Evolutionary conservation across 2,797 vertebrate species (phyloP).

Genomic region (Phoxinus dragarum): DNA sequence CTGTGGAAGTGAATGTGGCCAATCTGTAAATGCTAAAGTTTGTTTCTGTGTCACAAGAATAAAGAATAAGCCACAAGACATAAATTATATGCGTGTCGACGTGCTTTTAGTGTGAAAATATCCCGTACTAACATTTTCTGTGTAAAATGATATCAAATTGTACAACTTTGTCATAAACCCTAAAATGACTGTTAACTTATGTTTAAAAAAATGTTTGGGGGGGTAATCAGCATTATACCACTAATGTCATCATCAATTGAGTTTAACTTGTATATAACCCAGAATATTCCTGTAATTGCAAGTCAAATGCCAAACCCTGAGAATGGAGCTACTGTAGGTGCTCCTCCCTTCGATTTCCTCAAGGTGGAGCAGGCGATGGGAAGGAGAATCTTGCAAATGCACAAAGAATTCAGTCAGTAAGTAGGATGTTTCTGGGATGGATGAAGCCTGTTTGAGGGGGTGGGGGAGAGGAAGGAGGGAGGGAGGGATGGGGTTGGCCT

Average conservation of each 20-base stretch:
- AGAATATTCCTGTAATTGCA: background rate
- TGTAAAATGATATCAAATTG: background rate
- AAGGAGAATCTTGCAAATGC: constrained; percentile 6
- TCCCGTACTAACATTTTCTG: background rate
- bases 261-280: background rate
- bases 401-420: constrained; percentile 46
- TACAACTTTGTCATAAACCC: no score
- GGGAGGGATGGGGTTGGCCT: constrained; percentile 28
- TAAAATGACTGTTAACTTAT: no score
- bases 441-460: constrained; percentile 28
- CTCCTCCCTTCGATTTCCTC: constrained; percentile 34
- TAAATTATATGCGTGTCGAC: background rate
- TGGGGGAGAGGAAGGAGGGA: constrained; percentile 10
- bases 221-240: background rate
- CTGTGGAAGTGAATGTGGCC: background rate
- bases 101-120: background rate
- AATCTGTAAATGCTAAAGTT: no score
- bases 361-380: constrained; percentile 50
- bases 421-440: constrained; percentile 25
- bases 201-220: no score
- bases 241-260: background rate
- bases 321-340: background rate
- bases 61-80: background rate
- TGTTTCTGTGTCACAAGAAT: background rate
- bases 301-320: background rate